Percentiles rank a stretch among this genome's conserved stretches.
Conservation (phyloP, 2,113 vertebrate genomes). For the Apteryx mantelli region DNA sequence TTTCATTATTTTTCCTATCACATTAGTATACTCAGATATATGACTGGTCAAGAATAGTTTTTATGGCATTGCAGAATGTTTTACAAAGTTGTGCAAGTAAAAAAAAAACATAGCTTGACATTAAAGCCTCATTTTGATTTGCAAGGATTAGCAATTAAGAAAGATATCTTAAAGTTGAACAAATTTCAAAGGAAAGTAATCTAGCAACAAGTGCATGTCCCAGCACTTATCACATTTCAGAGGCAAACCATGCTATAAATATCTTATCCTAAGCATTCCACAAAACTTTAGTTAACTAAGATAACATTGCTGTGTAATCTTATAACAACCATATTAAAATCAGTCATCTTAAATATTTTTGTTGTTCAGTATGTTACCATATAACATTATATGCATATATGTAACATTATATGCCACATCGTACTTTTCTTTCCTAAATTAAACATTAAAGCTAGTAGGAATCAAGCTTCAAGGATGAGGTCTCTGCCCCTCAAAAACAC, state of each 20-base stretch:
- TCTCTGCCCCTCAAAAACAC: not conserved
- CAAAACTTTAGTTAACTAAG: not conserved
- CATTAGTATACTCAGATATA: not conserved
- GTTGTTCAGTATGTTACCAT: not conserved
- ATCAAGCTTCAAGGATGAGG: not conserved
- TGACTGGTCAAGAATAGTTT: not conserved
- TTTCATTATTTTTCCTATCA: not conserved
- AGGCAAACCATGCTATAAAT: not conserved
- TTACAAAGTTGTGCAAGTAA: not conserved
- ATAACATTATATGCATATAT: not conserved
- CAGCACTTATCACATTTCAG: not conserved
- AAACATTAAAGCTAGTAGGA: not conserved
- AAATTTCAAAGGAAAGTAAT: not conserved
- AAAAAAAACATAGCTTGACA: fast-evolving
- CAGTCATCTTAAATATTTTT: not conserved
- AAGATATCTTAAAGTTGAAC: not conserved
- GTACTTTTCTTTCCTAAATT: not conserved
- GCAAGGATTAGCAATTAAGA: not conserved
- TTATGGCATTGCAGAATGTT: not conserved
- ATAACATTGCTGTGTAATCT: not conserved
- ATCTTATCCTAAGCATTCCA: not conserved
- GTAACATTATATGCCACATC: not conserved
- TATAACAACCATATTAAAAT: not conserved
- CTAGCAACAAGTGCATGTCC: not conserved
- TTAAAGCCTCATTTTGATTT: not conserved